Evolutionary conservation across 2,113 vertebrate species (phyloP).

Genomic region (Petrocephalus zakoni): DNA sequence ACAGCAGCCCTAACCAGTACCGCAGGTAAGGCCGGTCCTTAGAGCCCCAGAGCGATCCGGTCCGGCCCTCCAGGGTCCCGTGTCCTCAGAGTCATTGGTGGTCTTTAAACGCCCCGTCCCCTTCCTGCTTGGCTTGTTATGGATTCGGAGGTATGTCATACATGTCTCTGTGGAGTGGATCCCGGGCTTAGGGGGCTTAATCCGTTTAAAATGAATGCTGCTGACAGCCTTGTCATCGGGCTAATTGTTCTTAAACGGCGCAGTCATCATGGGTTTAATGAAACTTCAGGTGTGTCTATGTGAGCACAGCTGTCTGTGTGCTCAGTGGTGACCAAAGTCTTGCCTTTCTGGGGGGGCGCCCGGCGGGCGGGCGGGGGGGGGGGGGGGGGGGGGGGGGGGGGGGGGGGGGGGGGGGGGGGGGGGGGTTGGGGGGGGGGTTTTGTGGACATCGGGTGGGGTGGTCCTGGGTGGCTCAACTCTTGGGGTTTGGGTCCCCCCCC

Average conservation of each 20-base stretch:
- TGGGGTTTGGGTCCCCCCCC: too few species aligned
- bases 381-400: too few species aligned
- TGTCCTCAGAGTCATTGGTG: neutral
- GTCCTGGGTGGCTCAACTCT: too few species aligned
- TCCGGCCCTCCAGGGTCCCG: neutral
- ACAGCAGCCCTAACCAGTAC: neutral
- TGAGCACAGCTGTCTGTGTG: neutral
- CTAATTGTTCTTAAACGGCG: neutral
- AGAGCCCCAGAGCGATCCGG: too few species aligned
- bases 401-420: too few species aligned
- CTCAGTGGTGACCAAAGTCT: neutral
- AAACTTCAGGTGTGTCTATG: neutral
- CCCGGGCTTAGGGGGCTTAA: neutral
- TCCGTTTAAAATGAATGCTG: slow-evolving; percentile 1
- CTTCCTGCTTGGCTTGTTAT: neutral
- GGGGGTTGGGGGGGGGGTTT: too few species aligned
- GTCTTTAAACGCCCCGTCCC: neutral
- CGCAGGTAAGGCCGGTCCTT: too few species aligned
- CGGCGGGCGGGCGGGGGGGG: too few species aligned
- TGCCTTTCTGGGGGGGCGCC: too few species aligned
- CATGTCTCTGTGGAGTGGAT: neutral
- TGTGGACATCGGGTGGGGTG: too few species aligned
- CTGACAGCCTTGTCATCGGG: neutral
- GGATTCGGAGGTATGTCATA: neutral
- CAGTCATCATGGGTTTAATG: neutral